These are phyloP conservation scores for Yoshiicerus persimilis DNA, from an alignment of 1,140 invertebrate genomes.

Conservation along the genomic window DNA sequence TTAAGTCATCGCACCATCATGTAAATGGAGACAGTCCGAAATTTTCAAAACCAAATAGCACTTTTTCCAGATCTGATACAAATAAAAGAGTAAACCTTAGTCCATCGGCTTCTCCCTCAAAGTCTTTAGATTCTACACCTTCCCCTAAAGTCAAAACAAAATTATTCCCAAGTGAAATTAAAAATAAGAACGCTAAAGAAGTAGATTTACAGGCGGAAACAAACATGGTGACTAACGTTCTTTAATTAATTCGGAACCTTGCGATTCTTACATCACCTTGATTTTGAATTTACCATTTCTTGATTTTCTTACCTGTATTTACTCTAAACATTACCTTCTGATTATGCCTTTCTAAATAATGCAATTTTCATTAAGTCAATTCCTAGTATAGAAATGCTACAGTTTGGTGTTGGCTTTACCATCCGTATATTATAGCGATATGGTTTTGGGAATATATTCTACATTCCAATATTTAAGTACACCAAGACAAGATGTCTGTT, in stretches of 20 bases:
- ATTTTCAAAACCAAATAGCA: neutral
- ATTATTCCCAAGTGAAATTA: neutral
- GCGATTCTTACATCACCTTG: too few species aligned
- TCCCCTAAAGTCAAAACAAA: neutral
- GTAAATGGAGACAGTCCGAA: neutral
- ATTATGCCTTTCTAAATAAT: too few species aligned
- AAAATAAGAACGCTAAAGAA: neutral
- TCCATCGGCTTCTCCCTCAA: neutral
- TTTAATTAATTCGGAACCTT: neutral
- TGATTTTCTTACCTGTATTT: too few species aligned
- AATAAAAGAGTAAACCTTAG: neutral
- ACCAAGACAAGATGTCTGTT: too few species aligned
- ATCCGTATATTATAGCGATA: too few species aligned
- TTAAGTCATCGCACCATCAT: neutral
- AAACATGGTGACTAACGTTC: neutral
- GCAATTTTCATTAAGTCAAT: too few species aligned
- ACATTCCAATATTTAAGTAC: too few species aligned
- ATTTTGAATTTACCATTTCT: neutral
- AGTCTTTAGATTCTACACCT: neutral
- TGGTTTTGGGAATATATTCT: too few species aligned
- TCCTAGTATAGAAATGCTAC: too few species aligned
- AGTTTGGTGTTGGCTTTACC: too few species aligned
- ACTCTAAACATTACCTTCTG: too few species aligned
- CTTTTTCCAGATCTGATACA: neutral
- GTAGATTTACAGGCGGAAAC: neutral